Conservation (phyloP, 1,140 invertebrate species). For the Drosophila funebris region DNA sequence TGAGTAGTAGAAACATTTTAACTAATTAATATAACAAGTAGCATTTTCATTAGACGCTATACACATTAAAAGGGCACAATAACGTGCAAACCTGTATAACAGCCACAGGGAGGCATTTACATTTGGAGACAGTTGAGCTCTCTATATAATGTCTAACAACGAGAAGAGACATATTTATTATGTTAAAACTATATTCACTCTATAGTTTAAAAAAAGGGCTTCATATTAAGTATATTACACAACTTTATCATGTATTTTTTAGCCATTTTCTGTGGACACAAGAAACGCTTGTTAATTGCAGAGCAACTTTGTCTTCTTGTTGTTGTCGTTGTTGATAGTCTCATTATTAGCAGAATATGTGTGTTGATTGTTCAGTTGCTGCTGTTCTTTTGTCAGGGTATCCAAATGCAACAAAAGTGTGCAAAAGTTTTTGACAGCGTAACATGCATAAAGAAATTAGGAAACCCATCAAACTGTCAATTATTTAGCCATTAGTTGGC, state of each 20-base stretch:
- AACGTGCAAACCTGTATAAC: neutral
- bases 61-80: neutral
- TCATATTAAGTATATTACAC: too few relatives aligned
- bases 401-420: neutral
- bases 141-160: too few relatives aligned
- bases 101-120: neutral
- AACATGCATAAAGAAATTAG: constrained; percentile 81
- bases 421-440: constrained; percentile 69
- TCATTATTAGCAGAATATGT: constrained; percentile 14
- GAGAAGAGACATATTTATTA: too few relatives aligned
- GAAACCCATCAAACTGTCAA: constrained; percentile 74
- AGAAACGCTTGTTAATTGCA: neutral
- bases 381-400: neutral
- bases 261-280: too few relatives aligned
- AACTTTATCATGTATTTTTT: too few relatives aligned
- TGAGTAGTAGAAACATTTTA: constrained; percentile 9
- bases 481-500: constrained; percentile 71
- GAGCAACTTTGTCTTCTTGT: constrained; percentile 3
- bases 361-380: constrained; percentile 9
- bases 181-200: too few relatives aligned
- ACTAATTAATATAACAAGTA: constrained; percentile 18
- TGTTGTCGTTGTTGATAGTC: neutral
- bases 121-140: too few relatives aligned
- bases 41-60: neutral
- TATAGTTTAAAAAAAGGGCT: too few relatives aligned